phyloP scores from a whole-genome alignment of 2,113 vertebrate genomes.

The Natator depressus region DNA sequence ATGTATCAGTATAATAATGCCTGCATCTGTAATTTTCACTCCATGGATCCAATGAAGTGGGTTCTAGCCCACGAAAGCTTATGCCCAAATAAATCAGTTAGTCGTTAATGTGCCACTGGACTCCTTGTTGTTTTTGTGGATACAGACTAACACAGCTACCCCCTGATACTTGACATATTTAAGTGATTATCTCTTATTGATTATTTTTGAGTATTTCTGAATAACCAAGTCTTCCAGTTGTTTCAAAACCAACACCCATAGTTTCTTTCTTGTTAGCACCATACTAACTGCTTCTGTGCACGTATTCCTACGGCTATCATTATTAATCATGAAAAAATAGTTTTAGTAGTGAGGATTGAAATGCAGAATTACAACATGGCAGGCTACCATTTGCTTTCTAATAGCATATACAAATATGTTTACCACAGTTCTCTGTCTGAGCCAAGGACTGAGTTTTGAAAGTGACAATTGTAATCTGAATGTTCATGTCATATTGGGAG shows the following conservation, averaged over 20 bases:
- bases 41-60: no score
- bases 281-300: not conserved
- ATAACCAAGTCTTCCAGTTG: not conserved
- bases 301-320: not conserved
- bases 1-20: no score
- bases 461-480: constrained; percentile 38
- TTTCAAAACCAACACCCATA: constrained; percentile 11
- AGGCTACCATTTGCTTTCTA: constrained; percentile 13
- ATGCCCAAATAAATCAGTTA: no score
- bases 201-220: constrained; percentile 32
- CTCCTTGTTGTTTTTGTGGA: no score
- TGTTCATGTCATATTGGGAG: constrained; percentile 24
- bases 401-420: constrained; percentile 15
- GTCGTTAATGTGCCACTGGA: no score
- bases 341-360: not conserved
- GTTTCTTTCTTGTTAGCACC: not conserved
- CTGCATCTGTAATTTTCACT: no score
- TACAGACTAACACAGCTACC: no score
- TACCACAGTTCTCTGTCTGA: not conserved
- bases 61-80: no score
- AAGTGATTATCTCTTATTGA: constrained; percentile 44
- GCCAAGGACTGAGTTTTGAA: constrained; percentile 21
- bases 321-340: not conserved
- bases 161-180: not conserved
- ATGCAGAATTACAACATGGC: not conserved